A percentile compares a stretch with the other conserved stretches of the same genome.
phyloP scores from a whole-genome alignment of 2,888 invertebrate genomes.

The Hyalella azteca region DNA sequence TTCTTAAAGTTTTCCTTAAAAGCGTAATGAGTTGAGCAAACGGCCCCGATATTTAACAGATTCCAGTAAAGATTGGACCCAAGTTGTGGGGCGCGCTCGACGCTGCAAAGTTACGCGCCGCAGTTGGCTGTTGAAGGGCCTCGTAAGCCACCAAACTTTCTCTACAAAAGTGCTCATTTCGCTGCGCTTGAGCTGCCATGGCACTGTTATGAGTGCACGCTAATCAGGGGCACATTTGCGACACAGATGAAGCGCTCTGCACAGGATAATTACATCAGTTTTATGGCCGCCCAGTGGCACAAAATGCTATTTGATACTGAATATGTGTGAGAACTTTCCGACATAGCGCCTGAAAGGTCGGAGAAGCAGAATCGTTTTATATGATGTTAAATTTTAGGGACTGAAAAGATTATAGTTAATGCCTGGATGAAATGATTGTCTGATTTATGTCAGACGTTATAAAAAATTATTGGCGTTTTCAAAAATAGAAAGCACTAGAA shows the following conservation, averaged over 20 bases:
- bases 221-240: not conserved
- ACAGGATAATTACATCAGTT: not conserved
- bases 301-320: too few relatives aligned
- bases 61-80: not conserved
- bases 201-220: not conserved
- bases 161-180: conserved; percentile 9
- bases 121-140: not conserved
- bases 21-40: not conserved
- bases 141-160: not conserved
- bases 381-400: too few relatives aligned
- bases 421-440: too few relatives aligned
- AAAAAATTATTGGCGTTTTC: too few relatives aligned
- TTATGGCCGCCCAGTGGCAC: too few relatives aligned
- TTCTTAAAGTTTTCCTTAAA: too few relatives aligned
- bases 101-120: not conserved
- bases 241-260: not conserved
- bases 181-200: not conserved
- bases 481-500: too few relatives aligned
- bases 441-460: too few relatives aligned
- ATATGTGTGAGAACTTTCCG: too few relatives aligned
- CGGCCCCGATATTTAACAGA: not conserved
- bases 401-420: too few relatives aligned
- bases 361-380: too few relatives aligned
- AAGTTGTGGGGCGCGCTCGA: not conserved
- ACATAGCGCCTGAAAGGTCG: too few relatives aligned